Conservation (phyloP, 2,888 invertebrate species). For the Campopleginae sp. region DNA sequence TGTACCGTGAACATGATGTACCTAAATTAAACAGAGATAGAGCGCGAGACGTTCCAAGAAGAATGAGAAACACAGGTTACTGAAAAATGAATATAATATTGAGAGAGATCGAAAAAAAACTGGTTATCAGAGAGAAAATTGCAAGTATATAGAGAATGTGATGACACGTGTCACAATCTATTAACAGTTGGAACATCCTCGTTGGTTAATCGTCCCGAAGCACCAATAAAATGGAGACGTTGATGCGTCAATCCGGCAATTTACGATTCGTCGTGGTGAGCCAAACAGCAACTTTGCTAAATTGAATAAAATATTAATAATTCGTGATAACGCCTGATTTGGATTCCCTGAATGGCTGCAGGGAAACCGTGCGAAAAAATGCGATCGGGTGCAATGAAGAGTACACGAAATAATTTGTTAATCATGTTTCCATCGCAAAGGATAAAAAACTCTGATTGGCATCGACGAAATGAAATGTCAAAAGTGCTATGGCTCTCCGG, state of each 20-base stretch:
- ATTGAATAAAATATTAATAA: slow-evolving; percentile 54
- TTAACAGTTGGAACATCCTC: slow-evolving; percentile 36
- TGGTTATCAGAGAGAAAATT: slow-evolving; percentile 7
- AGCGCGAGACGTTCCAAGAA: slow-evolving; percentile 60
- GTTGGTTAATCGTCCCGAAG: slow-evolving; percentile 27
- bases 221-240: not conserved
- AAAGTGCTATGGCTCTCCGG: slow-evolving; percentile 47
- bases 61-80: slow-evolving; percentile 9
- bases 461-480: slow-evolving; percentile 38
- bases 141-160: slow-evolving; percentile 52
- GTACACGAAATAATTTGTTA: slow-evolving; percentile 69
- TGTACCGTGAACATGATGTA: slow-evolving; percentile 73
- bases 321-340: slow-evolving; percentile 82
- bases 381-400: slow-evolving; percentile 83
- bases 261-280: slow-evolving; percentile 22
- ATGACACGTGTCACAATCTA: slow-evolving; percentile 28
- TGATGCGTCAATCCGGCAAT: not conserved
- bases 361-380: slow-evolving; percentile 84
- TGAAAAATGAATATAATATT: slow-evolving; percentile 29
- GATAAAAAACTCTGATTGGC: slow-evolving; percentile 12
- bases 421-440: not conserved
- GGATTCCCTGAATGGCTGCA: slow-evolving; percentile 89
- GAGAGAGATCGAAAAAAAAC: slow-evolving; percentile 8
- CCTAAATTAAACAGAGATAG: slow-evolving; percentile 50
- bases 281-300: slow-evolving; percentile 55